phyloP scores from a whole-genome alignment of 2,113 vertebrate species.

The Theropithecus gelada region DNA sequence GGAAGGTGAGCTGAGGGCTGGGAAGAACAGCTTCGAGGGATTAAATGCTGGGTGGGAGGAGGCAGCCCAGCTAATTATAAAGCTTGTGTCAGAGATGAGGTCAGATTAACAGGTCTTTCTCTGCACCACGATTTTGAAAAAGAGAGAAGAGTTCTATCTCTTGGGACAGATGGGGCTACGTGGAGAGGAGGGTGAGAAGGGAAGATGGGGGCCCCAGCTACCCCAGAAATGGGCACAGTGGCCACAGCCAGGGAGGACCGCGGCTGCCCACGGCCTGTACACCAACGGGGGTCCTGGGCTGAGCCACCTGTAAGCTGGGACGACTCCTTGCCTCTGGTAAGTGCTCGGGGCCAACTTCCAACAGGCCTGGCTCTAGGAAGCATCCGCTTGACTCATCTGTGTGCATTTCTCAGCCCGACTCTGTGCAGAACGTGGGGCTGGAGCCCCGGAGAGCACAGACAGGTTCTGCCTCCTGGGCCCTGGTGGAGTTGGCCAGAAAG shows the following conservation, averaged over 20 bases:
- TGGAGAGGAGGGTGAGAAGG: no score
- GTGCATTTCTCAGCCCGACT: neutral
- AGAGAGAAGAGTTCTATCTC: neutral
- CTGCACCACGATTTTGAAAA: neutral
- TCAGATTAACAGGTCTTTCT: slow-evolving; percentile 27
- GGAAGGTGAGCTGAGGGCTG: neutral
- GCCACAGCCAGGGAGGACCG: neutral
- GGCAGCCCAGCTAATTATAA: slow-evolving; percentile 35
- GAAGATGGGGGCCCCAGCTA: fast-evolving
- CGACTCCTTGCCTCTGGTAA: neutral
- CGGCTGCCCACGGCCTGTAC: fast-evolving
- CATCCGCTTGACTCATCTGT: fast-evolving
- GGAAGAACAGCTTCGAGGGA: slow-evolving; percentile 9
- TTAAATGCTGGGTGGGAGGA: neutral
- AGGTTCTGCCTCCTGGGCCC: neutral
- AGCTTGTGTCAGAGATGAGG: slow-evolving; percentile 38
- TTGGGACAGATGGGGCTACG: neutral
- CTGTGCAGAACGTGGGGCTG: neutral
- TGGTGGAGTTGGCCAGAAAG: neutral
- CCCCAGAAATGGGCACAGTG: fast-evolving
- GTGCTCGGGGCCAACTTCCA: neutral
- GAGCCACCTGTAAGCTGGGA: neutral
- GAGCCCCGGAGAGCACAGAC: fast-evolving
- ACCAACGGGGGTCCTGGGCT: fast-evolving
- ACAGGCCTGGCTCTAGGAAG: neutral